Evolutionary conservation across 1,140 invertebrate species (phyloP).

Genomic region (Cherax destructor): DNA sequence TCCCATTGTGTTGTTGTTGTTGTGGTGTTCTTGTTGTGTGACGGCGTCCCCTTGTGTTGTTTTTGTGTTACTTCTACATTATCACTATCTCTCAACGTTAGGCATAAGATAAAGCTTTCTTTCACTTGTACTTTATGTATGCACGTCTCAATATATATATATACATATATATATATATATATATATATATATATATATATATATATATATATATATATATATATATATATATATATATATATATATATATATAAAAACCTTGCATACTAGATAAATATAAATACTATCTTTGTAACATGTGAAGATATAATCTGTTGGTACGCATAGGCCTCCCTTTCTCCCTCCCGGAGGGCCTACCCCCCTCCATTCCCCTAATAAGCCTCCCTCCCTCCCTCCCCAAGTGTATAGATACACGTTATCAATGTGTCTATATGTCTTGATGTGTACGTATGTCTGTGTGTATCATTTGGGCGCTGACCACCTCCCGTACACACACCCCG

Average conservation of each 20-base stretch:
- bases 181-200: slow-evolving; percentile 1
- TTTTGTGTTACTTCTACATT: not conserved
- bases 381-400: too few species aligned
- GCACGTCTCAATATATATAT: not conserved
- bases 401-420: too few species aligned
- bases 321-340: too few species aligned
- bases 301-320: too few species aligned
- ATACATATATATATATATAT: not conserved
- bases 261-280: too few species aligned
- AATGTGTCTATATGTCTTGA: too few species aligned
- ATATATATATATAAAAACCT: not conserved
- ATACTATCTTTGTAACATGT: too few species aligned
- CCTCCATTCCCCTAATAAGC: too few species aligned
- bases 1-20: not conserved
- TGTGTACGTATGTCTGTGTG: too few species aligned
- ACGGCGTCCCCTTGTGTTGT: not conserved
- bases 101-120: not conserved
- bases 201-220: slow-evolving; percentile 36
- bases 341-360: too few species aligned
- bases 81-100: not conserved
- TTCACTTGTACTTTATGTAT: not conserved
- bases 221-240: slow-evolving; percentile 41
- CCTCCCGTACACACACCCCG: too few species aligned
- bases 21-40: not conserved
- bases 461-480: too few species aligned